Conservation (phyloP, 2,113 vertebrate species). For the Athene noctua region DNA sequence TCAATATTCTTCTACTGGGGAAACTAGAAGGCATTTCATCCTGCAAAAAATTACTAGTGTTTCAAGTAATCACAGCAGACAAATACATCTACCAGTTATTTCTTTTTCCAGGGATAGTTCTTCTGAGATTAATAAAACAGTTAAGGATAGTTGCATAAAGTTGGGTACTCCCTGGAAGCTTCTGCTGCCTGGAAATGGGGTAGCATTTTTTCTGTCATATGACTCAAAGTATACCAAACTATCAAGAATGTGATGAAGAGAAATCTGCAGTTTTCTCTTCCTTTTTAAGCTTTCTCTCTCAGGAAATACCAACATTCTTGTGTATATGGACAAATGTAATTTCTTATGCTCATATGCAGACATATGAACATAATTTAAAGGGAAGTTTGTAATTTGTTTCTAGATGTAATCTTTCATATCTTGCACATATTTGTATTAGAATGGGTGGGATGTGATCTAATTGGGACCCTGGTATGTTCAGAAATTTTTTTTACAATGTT, state of each 20-base stretch:
- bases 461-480: neutral
- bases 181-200: neutral
- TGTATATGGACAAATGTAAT: neutral
- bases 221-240: neutral
- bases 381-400: neutral
- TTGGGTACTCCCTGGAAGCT: neutral
- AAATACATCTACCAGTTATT: neutral
- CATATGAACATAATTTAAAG: neutral
- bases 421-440: neutral
- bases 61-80: neutral
- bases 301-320: neutral
- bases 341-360: neutral
- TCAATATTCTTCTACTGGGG: neutral
- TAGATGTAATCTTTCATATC: neutral
- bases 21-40: neutral
- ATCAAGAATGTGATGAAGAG: neutral
- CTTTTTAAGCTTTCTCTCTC: neutral
- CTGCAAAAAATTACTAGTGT: neutral
- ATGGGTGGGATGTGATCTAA: neutral
- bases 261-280: neutral
- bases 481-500: neutral
- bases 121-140: neutral
- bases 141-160: neutral
- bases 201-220: neutral
- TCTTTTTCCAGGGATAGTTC: neutral